A percentile compares a stretch with the other conserved stretches of the same genome.
Evolutionary conservation across 1,140 invertebrate species (phyloP).

Genomic region (Magallana gigas): DNA sequence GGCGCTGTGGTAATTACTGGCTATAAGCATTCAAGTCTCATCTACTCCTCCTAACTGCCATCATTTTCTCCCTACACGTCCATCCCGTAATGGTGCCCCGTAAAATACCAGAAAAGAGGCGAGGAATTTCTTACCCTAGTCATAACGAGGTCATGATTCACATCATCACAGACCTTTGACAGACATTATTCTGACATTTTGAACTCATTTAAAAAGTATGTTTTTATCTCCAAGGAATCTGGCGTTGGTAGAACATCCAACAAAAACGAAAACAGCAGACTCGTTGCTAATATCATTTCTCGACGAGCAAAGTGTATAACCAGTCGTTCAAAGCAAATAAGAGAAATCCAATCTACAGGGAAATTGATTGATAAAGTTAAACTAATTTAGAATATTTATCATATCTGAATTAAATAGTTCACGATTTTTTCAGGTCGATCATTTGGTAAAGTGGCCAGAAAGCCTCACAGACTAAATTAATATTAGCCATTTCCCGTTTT

Average conservation of each 20-base stretch:
- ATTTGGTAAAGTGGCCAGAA: no score
- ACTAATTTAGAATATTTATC: neutral
- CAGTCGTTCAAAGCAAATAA: neutral
- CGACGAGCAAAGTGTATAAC: no score
- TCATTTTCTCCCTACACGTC: neutral
- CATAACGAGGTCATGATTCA: slow-evolving; percentile 12
- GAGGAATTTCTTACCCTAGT: neutral
- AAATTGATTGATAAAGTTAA: neutral
- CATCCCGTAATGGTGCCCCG: neutral
- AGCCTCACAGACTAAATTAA: no score
- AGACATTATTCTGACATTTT: slow-evolving; percentile 2
- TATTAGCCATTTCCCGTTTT: no score
- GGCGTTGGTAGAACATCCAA: neutral
- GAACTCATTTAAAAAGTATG: slow-evolving; percentile 17
- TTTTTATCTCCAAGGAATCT: neutral
- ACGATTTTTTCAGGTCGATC: neutral
- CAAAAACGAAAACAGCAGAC: neutral
- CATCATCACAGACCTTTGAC: neutral
- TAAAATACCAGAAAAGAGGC: neutral
- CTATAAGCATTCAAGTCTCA: neutral
- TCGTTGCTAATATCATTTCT: neutral
- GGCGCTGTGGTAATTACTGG: neutral
- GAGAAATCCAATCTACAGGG: neutral
- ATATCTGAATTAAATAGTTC: neutral
- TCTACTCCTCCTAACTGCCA: neutral